phyloP scores from a whole-genome alignment of 2,888 invertebrate genomes.

The Acanthoscelides obtectus region DNA sequence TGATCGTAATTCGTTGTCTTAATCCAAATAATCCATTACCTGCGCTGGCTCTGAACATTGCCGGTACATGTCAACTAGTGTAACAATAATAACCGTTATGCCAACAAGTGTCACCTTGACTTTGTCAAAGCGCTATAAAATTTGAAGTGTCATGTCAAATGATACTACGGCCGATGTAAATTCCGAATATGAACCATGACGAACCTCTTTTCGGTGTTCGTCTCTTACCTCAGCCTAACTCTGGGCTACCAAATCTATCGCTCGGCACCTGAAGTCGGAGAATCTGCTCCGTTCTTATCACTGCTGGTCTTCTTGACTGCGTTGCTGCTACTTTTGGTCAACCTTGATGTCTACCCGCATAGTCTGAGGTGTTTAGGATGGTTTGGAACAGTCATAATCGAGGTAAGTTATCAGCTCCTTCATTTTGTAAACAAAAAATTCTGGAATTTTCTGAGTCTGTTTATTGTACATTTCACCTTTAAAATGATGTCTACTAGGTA shows the following conservation, averaged over 20 bases:
- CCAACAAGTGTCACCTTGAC: not conserved
- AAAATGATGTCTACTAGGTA: too few species aligned
- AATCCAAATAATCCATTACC: too few species aligned
- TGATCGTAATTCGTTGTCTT: too few species aligned
- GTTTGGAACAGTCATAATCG: constrained; percentile 26
- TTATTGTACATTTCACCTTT: too few species aligned
- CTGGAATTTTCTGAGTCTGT: too few species aligned
- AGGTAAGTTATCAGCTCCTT: constrained; percentile 31
- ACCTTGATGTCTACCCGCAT: constrained; percentile 35
- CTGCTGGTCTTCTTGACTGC: constrained; percentile 35
- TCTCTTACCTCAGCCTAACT: not conserved
- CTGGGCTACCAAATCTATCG: constrained; percentile 35
- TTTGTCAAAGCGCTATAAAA: too few species aligned
- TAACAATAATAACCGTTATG: not conserved
- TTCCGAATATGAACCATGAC: not conserved
- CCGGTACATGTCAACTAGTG: too few species aligned
- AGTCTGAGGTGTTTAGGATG: constrained; percentile 32
- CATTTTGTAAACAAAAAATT: too few species aligned
- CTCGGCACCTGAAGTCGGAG: constrained; percentile 22
- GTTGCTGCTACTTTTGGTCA: constrained; percentile 35
- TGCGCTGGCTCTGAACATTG: too few species aligned
- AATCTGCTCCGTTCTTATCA: constrained; percentile 31
- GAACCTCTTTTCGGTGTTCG: not conserved
- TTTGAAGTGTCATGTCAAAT: not conserved
- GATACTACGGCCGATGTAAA: not conserved